Base-by-base conservation (phyloP, 2,888 invertebrate genomes). In the Cepaea hortensis region DNA sequence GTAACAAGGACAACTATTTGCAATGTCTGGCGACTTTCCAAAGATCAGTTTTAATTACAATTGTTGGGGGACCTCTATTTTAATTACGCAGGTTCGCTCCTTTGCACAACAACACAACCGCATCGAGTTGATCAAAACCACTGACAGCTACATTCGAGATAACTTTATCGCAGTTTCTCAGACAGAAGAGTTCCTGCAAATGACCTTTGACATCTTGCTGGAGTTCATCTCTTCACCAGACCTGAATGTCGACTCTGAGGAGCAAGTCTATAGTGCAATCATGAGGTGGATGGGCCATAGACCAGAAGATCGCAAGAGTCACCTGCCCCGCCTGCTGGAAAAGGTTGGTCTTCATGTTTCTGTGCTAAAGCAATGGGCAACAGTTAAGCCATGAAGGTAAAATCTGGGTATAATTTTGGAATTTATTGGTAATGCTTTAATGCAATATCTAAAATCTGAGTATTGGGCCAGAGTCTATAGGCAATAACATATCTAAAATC, bases 81-180 rank as follows among this genome's bases (percentile, higher is more conserved):
- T 55, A 55, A 6, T 55, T 55, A 55, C 65, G 11, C 81, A 87
- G 88, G 88, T 95, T 11, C 93, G 94, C 76, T 93, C 93, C 65
- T 95, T 95, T 90, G 95, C 95, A 15, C 94, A 95, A 88, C 93
- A 93, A 86, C 95, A 95, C 90, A 94, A 94, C 72, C 91, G 93
- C 18, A 89, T 89, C 73, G 92, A 93, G 82, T 89, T 95, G 79
- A 92, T 94, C 80, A 89, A 91, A 87, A 91, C 92, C 79, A 92
- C 94, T 6, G 93, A 94, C 86, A 90, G 91, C 35, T 95, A 92
- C 88, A 92, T 94, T 20, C 89, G 91, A 72, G 93, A 93, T 55
- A 91, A 94, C 85, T 94, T 94, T 87, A 79, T 90, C 15, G 92
- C 92, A 15, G 93, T 95, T 50, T 89, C 91, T 0, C 90, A 91